phyloP scores from a whole-genome alignment of 1,140 invertebrate species.

The Piezodorus guildinii region DNA sequence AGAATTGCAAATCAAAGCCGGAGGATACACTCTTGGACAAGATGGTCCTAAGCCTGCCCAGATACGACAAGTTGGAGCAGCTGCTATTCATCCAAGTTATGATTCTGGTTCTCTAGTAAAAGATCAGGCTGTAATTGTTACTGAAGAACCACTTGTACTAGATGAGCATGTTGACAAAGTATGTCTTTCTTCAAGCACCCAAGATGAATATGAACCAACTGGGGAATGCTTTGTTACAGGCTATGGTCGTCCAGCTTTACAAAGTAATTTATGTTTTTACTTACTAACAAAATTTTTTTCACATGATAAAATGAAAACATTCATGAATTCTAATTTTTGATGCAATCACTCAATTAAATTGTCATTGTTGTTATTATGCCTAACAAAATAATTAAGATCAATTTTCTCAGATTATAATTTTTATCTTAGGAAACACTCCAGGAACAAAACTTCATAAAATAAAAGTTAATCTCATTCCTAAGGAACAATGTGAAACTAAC shows the following conservation, averaged over 20 bases:
- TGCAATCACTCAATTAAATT: too few relatives aligned
- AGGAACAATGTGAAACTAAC: slow-evolving; percentile 42
- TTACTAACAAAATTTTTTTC: too few relatives aligned
- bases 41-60: slow-evolving; percentile 53
- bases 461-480: slow-evolving; percentile 48
- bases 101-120: slow-evolving; percentile 46
- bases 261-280: slow-evolving; percentile 42
- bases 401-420: slow-evolving; percentile 12
- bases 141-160: slow-evolving; percentile 45
- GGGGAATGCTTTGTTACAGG: slow-evolving; percentile 59
- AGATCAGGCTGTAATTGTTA: slow-evolving; percentile 59
- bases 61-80: slow-evolving; percentile 52
- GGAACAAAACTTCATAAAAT: slow-evolving; percentile 63
- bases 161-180: slow-evolving; percentile 61
- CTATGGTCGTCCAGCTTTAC: slow-evolving; percentile 66
- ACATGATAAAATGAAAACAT: too few relatives aligned
- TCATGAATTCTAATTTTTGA: too few relatives aligned
- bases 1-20: slow-evolving; percentile 63
- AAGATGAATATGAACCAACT: slow-evolving; percentile 33
- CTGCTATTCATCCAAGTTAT: slow-evolving; percentile 60
- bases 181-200: slow-evolving; percentile 45
- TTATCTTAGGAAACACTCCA: slow-evolving; percentile 45
- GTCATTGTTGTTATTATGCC: too few relatives aligned
- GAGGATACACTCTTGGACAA: slow-evolving; percentile 73
- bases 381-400: neutral